These are phyloP conservation scores for Synergus japonicus DNA, from an alignment of 2,888 invertebrate species.

Conservation along the genomic window DNA sequence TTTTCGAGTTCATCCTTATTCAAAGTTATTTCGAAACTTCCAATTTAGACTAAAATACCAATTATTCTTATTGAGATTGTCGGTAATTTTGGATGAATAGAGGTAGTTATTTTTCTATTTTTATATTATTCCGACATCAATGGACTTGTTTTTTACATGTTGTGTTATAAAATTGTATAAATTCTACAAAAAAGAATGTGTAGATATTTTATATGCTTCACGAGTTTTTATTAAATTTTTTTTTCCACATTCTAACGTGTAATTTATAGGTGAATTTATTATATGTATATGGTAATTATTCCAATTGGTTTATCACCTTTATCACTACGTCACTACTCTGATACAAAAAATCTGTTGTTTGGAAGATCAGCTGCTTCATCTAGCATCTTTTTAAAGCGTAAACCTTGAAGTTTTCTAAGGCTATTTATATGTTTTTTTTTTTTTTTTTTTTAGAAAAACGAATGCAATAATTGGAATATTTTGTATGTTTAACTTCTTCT, in stretches of 20 bases:
- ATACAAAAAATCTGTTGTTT: not conserved
- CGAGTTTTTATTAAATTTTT: not conserved
- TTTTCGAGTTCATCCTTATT: slow-evolving; percentile 6
- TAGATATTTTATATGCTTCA: not conserved
- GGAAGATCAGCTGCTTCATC: not conserved
- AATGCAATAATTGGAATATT: not conserved
- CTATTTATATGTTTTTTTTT: not conserved
- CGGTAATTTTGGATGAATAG: not conserved
- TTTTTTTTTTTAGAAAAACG: too few species aligned
- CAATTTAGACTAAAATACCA: not conserved
- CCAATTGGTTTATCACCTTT: not conserved
- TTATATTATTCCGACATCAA: not conserved
- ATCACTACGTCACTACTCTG: not conserved
- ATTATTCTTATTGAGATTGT: not conserved
- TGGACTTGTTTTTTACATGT: not conserved
- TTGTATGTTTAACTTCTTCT: not conserved
- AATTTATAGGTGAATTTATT: not conserved
- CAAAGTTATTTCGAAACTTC: not conserved
- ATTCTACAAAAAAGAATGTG: too few species aligned
- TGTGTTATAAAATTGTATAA: too few species aligned
- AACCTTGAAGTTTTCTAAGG: not conserved
- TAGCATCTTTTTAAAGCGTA: not conserved
- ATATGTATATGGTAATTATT: too few species aligned
- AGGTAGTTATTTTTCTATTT: not conserved
- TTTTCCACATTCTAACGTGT: not conserved